Conservation (phyloP, 2,888 invertebrate genomes). For the Himalopsyche kuldschensis region DNA sequence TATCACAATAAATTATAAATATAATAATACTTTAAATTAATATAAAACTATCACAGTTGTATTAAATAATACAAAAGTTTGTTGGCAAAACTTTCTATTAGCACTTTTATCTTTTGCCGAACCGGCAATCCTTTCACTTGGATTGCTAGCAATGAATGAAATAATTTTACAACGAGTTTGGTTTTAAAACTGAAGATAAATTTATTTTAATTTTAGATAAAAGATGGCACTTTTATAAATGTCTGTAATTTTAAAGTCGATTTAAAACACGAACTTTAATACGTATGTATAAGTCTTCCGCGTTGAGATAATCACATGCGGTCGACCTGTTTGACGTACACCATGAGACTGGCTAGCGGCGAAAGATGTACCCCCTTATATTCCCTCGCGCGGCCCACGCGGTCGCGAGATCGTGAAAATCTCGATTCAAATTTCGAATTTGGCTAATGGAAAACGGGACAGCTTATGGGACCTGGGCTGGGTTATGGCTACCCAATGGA, state of each 20-base stretch:
- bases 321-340: constrained; percentile 18
- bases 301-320: constrained; percentile 1
- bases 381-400: constrained; percentile 28
- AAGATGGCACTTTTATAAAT: background rate
- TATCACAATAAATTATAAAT: background rate
- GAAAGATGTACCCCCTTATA: constrained; percentile 20
- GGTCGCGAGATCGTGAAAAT: constrained; percentile 15
- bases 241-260: background rate
- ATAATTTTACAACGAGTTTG: background rate
- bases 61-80: constrained; percentile 22
- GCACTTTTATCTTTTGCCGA: background rate
- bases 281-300: background rate
- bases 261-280: constrained; percentile 3
- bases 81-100: constrained; percentile 15
- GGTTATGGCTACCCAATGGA: background rate
- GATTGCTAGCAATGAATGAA: background rate
- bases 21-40: constrained; percentile 15
- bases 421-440: background rate
- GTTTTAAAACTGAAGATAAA: background rate
- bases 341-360: constrained; percentile 34
- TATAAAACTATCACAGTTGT: constrained; percentile 27
- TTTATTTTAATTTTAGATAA: background rate
- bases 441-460: background rate
- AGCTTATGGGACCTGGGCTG: background rate
- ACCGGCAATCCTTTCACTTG: constrained; percentile 28